Conservation (phyloP, 1,140 invertebrate genomes). For the Drosophila sp. region DNA sequence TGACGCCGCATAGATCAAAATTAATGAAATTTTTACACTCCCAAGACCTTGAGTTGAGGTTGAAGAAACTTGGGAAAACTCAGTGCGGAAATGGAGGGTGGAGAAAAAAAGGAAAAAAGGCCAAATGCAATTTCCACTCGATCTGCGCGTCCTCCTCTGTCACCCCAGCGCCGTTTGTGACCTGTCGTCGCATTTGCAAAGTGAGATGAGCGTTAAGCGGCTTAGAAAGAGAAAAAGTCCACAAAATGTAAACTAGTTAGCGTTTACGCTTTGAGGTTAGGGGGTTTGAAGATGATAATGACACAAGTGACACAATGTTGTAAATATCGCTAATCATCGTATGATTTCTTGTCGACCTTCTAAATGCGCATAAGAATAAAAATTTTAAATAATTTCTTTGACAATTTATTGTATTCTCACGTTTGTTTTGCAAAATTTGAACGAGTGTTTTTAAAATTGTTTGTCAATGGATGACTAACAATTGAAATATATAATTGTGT, state of each 20-base stretch:
- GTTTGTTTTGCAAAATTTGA: too few relatives aligned
- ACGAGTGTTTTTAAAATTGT: too few relatives aligned
- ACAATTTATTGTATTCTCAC: too few relatives aligned
- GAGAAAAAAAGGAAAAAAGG: constrained; percentile 32
- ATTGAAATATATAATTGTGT: too few relatives aligned
- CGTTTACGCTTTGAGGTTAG: constrained; percentile 48
- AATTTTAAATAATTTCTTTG: too few relatives aligned
- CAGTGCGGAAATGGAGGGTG: constrained; percentile 49
- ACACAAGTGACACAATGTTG: background rate
- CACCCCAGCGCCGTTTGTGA: constrained; percentile 5
- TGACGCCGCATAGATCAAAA: constrained; percentile 55
- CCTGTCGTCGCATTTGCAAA: constrained; percentile 34
- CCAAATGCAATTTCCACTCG: constrained; percentile 50
- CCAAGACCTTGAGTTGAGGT: constrained; percentile 33
- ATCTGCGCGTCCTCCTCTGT: background rate
- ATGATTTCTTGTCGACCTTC: too few relatives aligned
- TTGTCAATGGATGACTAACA: too few relatives aligned
- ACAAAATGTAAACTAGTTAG: constrained; percentile 55
- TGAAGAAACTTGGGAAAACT: constrained; percentile 24
- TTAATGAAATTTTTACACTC: constrained; percentile 62
- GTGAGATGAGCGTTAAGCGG: constrained; percentile 44
- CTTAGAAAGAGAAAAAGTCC: constrained; percentile 14
- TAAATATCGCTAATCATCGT: too few relatives aligned
- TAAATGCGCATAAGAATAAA: too few relatives aligned
- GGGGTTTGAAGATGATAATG: background rate